These are phyloP conservation scores for Noctilio leporinus DNA, from an alignment of 2,113 vertebrate species.

Conservation along the genomic window DNA sequence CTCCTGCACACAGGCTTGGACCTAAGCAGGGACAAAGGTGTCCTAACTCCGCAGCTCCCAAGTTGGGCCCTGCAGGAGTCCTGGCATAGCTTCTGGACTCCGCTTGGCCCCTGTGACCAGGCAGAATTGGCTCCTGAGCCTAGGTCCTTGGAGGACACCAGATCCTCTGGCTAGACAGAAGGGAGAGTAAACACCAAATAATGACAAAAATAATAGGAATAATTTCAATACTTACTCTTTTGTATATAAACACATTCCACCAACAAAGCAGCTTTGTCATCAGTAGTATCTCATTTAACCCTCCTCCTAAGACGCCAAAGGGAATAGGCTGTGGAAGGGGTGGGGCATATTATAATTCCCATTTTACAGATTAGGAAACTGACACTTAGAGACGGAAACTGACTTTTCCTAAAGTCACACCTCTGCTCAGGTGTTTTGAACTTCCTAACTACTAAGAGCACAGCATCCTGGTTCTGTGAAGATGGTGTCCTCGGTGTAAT, in stretches of 20 bases:
- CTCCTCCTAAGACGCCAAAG: neutral
- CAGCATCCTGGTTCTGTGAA: neutral
- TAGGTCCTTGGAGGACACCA: neutral
- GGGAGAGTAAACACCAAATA: neutral
- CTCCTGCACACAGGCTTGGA: neutral
- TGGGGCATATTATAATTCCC: neutral
- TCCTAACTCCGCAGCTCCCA: neutral
- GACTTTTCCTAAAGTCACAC: neutral
- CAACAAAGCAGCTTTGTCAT: neutral
- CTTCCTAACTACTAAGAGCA: neutral
- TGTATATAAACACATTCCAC: neutral
- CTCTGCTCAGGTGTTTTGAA: neutral
- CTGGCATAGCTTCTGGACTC: neutral
- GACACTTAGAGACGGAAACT: neutral
- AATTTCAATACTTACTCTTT: neutral
- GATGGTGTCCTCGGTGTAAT: neutral
- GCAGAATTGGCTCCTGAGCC: neutral
- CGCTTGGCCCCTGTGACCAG: neutral
- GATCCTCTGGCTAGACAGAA: neutral
- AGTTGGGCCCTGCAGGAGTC: neutral
- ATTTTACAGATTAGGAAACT: neutral
- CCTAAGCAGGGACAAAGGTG: neutral
- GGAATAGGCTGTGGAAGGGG: fast-evolving
- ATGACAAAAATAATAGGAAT: neutral
- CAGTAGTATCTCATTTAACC: neutral